These are phyloP conservation scores for Champsocephalus esox DNA, from an alignment of 2,797 vertebrate genomes.

Conservation along the genomic window DNA sequence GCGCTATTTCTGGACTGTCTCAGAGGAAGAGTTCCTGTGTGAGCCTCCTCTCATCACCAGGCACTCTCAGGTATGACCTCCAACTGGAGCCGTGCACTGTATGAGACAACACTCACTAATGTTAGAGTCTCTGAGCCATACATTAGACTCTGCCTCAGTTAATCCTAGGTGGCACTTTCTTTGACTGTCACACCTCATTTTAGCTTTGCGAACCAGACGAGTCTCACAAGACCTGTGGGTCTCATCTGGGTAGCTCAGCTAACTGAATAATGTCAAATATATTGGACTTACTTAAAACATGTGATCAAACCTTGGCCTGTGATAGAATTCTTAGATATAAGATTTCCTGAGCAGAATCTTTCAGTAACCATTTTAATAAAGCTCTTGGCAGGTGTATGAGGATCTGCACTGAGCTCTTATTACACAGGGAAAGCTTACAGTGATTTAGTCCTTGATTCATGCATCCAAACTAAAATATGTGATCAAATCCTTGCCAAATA, in stretches of 20 bases:
- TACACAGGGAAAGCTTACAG: slow-evolving; percentile 47
- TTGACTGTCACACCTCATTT: slow-evolving; percentile 61
- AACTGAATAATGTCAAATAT: slow-evolving; percentile 49
- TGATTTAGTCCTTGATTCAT: slow-evolving; percentile 52
- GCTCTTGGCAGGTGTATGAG: slow-evolving; percentile 55
- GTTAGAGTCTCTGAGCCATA: slow-evolving; percentile 37
- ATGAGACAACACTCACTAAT: slow-evolving; percentile 20
- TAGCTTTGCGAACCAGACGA: slow-evolving; percentile 45
- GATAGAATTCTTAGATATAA: slow-evolving; percentile 33
- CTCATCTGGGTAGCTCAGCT: slow-evolving; percentile 28
- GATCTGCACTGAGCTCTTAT: slow-evolving; percentile 45
- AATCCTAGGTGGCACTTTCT: slow-evolving; percentile 57
- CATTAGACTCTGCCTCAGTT: slow-evolving; percentile 35
- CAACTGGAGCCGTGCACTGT: slow-evolving; percentile 28
- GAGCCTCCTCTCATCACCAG: slow-evolving; percentile 98
- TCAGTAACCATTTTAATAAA: slow-evolving; percentile 51
- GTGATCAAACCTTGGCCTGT: slow-evolving; percentile 39
- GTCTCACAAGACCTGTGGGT: slow-evolving; percentile 39
- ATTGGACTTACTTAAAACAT: slow-evolving; percentile 42
- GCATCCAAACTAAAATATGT: slow-evolving; percentile 65
- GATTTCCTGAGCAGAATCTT: slow-evolving; percentile 37
- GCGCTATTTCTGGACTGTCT: slow-evolving; percentile 98
- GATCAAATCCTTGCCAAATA: slow-evolving; percentile 64
- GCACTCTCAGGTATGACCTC: slow-evolving; percentile 87
- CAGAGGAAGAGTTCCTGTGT: slow-evolving; percentile 97